Evolutionary conservation across 2,113 vertebrate species (phyloP).

Genomic region (Hirundichthys speculiger): DNA sequence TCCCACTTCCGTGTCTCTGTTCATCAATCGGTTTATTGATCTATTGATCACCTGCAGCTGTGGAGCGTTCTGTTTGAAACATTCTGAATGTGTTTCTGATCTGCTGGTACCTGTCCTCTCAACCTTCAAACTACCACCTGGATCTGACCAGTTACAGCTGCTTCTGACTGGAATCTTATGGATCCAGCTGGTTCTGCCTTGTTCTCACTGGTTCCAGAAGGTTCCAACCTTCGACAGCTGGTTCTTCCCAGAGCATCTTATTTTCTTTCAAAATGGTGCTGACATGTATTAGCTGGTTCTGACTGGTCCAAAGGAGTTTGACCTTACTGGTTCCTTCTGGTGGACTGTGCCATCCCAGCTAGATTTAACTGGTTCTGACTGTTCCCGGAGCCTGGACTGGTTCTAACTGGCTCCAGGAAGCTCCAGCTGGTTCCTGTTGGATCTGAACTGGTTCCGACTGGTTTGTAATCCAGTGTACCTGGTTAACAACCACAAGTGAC

Average conservation of each 20-base stretch:
- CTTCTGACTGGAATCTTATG: background rate
- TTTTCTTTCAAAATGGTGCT: background rate
- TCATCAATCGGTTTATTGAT: conserved; percentile 45
- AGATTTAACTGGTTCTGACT: background rate
- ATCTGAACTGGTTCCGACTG: too few species aligned
- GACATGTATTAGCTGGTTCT: background rate
- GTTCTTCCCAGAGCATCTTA: background rate
- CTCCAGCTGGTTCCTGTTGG: too few species aligned
- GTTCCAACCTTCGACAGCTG: background rate
- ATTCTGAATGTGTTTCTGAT: background rate
- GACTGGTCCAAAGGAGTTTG: too few species aligned
- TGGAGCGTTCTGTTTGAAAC: background rate
- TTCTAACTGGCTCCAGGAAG: background rate
- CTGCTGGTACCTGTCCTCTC: background rate
- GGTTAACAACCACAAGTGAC: too few species aligned
- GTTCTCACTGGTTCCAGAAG: background rate
- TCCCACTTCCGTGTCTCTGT: conserved; percentile 1
- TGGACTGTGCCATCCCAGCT: background rate
- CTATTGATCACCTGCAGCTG: conserved; percentile 26
- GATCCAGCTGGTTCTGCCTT: background rate
- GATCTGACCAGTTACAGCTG: background rate
- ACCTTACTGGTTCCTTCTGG: background rate
- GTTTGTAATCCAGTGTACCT: too few species aligned
- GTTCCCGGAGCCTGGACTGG: too few species aligned
- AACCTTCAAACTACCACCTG: background rate